Evolutionary conservation across 2,113 vertebrate species (phyloP).

Genomic region (Hippocampus zosterae): DNA sequence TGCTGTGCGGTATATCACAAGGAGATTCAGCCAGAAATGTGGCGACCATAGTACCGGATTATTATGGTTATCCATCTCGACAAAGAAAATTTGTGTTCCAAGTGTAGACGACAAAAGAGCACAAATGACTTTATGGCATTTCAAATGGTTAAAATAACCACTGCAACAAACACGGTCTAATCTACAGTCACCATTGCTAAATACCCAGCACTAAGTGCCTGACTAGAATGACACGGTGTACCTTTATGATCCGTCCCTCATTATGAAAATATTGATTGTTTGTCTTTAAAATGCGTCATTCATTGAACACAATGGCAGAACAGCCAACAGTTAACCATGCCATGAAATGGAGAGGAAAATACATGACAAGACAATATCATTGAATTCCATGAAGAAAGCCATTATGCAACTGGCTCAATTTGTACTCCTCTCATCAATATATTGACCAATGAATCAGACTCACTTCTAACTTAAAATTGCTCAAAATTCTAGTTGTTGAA

Average conservation of each 20-base stretch:
- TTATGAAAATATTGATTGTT: too few species aligned
- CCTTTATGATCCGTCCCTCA: neutral
- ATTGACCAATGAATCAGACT: too few species aligned
- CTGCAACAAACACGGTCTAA: neutral
- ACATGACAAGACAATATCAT: too few species aligned
- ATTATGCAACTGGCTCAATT: too few species aligned
- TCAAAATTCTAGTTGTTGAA: too few species aligned
- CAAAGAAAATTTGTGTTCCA: neutral
- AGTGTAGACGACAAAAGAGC: neutral
- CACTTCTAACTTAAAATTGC: too few species aligned
- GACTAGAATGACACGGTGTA: neutral
- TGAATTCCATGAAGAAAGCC: too few species aligned
- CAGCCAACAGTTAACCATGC: too few species aligned
- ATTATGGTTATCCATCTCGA: slow-evolving; percentile 4
- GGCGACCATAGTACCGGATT: neutral
- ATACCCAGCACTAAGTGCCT: neutral
- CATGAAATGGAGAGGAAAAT: too few species aligned
- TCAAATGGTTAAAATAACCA: neutral
- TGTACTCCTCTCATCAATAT: too few species aligned
- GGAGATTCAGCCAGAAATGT: neutral
- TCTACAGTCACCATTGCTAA: neutral
- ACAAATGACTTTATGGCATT: neutral
- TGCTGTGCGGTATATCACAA: neutral
- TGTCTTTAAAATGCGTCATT: too few species aligned
- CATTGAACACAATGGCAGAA: too few species aligned